phyloP scores from a whole-genome alignment of 53 echinoderm and acorn worm species.

The Actinopyga echinites region DNA sequence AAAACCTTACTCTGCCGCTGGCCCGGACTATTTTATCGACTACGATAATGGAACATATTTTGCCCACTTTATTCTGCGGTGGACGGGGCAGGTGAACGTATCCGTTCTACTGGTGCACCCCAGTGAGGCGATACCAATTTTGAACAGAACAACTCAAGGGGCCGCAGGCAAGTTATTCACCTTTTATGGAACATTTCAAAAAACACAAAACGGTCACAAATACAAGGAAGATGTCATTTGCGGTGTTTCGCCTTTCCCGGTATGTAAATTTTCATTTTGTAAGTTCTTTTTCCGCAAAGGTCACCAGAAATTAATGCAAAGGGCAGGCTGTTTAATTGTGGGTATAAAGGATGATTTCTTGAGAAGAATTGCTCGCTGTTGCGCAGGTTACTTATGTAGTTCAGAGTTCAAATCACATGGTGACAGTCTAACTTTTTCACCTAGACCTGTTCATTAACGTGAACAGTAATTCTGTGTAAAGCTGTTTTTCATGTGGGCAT shows the following conservation, averaged over 20 bases:
- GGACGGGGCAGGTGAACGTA: slow-evolving; percentile 36
- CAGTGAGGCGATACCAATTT: slow-evolving; percentile 39
- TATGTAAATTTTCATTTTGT: not conserved
- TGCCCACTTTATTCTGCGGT: slow-evolving; percentile 46
- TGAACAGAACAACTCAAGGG: not conserved
- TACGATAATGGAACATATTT: slow-evolving; percentile 54
- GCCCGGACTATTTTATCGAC: slow-evolving; percentile 42
- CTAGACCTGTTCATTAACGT: too few relatives aligned
- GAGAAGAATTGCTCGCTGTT: too few relatives aligned
- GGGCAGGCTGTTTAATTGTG: too few relatives aligned
- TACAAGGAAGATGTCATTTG: not conserved
- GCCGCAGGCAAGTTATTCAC: not conserved
- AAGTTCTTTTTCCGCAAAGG: too few relatives aligned
- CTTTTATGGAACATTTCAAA: not conserved
- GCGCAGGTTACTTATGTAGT: too few relatives aligned
- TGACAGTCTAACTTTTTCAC: too few relatives aligned
- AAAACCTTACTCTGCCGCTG: slow-evolving; percentile 8
- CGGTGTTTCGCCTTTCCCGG: slow-evolving; percentile 1
- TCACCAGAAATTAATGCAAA: too few relatives aligned
- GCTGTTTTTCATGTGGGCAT: too few relatives aligned
- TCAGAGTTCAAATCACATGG: too few relatives aligned
- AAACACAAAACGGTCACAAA: not conserved
- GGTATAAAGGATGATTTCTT: too few relatives aligned
- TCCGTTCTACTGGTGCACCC: slow-evolving; percentile 38
- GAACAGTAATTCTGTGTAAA: too few relatives aligned